Evolutionary conservation across 2,113 vertebrate species (phyloP).

Genomic region (Ailurus styani): DNA sequence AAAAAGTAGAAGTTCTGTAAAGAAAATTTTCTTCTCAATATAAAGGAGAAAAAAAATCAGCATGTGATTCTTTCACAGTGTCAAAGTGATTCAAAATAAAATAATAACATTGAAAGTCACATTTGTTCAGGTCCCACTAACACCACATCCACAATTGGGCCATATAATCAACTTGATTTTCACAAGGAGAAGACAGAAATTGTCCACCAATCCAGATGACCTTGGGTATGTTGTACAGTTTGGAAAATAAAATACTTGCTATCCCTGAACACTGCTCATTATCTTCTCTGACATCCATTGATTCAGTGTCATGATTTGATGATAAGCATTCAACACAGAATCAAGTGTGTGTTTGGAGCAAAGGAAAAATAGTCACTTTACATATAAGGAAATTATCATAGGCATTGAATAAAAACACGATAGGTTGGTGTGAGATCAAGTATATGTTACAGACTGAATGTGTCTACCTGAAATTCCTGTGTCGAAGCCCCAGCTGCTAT

Average conservation of each 20-base stretch:
- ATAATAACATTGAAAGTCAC: neutral
- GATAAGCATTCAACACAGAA: conserved; percentile 54
- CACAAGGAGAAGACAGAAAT: neutral
- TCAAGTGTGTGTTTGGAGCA: conserved; percentile 64
- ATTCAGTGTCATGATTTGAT: conserved; percentile 71
- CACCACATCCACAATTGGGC: neutral
- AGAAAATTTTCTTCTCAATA: neutral
- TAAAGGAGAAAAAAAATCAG: neutral
- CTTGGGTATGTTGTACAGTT: conserved; percentile 40
- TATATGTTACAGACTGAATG: neutral
- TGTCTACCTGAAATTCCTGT: neutral
- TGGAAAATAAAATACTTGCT: conserved; percentile 55
- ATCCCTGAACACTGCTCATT: conserved; percentile 48
- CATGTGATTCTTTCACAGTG: neutral
- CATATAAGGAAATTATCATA: conserved; percentile 51
- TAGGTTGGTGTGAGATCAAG: neutral
- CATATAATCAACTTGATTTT: neutral
- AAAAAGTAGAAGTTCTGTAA: neutral
- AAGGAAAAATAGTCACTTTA: conserved; percentile 52
- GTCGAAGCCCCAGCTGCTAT: accelerated
- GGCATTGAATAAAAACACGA: neutral
- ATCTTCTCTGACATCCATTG: conserved; percentile 47
- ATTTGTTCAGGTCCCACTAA: neutral
- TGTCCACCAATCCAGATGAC: neutral
- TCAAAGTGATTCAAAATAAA: neutral